These are phyloP conservation scores for Liparis tanakae DNA, from an alignment of 2,797 vertebrate genomes.

Conservation along the genomic window DNA sequence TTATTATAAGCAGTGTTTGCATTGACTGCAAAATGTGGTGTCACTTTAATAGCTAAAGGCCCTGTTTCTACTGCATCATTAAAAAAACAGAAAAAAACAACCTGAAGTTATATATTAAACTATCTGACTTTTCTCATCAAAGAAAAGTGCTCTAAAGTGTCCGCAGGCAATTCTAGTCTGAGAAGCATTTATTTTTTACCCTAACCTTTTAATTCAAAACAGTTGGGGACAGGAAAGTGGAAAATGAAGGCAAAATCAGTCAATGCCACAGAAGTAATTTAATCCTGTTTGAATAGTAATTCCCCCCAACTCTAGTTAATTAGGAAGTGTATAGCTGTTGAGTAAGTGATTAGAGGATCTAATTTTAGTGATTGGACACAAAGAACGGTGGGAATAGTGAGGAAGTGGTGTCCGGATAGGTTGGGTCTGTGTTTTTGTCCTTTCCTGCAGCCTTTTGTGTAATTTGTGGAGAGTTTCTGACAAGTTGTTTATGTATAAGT, in stretches of 20 bases:
- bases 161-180: conserved; percentile 43
- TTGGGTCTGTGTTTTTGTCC: not conserved
- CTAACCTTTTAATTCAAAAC: conserved; percentile 49
- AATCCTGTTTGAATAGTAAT: conserved; percentile 72
- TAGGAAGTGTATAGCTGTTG: conserved; percentile 62
- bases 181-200: conserved; percentile 7
- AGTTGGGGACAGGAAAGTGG: conserved; percentile 55
- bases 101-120: conserved; percentile 40
- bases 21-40: conserved; percentile 13
- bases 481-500: conserved; percentile 4
- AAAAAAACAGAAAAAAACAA: conserved; percentile 32
- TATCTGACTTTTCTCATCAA: conserved; percentile 50
- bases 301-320: conserved; percentile 70
- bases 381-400: conserved; percentile 36
- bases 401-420: conserved; percentile 13
- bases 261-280: conserved; percentile 66
- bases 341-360: conserved; percentile 68
- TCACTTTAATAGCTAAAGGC: conserved; percentile 31
- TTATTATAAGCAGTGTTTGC: conserved; percentile 18
- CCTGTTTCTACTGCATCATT: conserved; percentile 32
- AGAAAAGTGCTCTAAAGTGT: conserved; percentile 39
- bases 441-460: conserved; percentile 13
- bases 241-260: conserved; percentile 69
- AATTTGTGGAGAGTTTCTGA: conserved; percentile 14
- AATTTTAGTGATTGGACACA: conserved; percentile 61